A percentile compares a stretch with the other conserved stretches of the same genome.
phyloP scores from a whole-genome alignment of 2,113 vertebrate genomes.

The Actenoides hombroni region DNA sequence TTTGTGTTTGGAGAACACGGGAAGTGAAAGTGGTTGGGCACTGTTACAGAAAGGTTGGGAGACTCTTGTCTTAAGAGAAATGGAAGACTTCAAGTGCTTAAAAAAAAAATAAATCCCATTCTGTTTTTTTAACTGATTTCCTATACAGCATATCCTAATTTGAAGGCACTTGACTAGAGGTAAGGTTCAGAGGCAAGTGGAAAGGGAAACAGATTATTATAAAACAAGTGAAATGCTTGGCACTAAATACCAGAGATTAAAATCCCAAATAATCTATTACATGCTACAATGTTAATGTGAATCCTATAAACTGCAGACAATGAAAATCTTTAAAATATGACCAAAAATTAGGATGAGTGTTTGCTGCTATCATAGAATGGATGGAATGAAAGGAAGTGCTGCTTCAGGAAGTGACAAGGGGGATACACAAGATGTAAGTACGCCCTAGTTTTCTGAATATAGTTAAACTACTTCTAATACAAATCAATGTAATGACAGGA shows the following conservation, averaged over 20 bases:
- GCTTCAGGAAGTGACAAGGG: not conserved
- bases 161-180: not conserved
- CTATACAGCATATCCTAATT: not conserved
- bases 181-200: not conserved
- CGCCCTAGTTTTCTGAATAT: not conserved
- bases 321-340: not conserved
- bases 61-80: not conserved
- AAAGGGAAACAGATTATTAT: not conserved
- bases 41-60: not conserved
- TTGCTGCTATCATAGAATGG: not conserved
- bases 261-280: not conserved
- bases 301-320: not conserved
- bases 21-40: not conserved
- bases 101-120: not conserved
- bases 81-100: not conserved
- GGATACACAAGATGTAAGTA: not conserved
- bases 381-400: not conserved
- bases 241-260: not conserved
- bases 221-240: not conserved
- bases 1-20: not conserved
- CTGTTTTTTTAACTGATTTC: not conserved
- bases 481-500: not conserved
- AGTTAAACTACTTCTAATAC: not conserved
- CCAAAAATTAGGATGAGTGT: not conserved
- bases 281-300: too few species aligned